Conservation (phyloP, 2,113 vertebrate species). For the Australoheros scitulus region DNA sequence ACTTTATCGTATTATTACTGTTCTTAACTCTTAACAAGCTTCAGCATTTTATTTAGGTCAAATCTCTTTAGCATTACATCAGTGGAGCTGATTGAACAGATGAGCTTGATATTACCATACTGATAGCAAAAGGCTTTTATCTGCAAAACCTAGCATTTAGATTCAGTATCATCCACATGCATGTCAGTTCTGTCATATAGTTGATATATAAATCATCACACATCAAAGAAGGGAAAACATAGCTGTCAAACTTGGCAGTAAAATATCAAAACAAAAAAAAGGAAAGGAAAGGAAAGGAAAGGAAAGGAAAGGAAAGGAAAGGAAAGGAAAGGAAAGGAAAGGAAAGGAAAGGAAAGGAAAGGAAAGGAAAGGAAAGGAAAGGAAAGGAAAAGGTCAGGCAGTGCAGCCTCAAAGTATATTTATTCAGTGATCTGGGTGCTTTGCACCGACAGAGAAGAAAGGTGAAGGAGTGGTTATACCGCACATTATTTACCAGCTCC, state of each 20-base stretch:
- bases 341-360: too few species aligned
- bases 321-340: too few species aligned
- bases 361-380: not conserved
- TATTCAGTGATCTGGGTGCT: not conserved
- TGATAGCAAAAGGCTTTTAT: conserved; percentile 13
- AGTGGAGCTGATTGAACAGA: not conserved
- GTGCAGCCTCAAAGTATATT: not conserved
- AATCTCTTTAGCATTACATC: not conserved
- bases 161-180: conserved; percentile 60
- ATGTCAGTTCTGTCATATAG: conserved; percentile 70
- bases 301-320: too few species aligned
- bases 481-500: not conserved
- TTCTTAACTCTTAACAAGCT: not conserved
- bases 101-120: not conserved
- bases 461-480: rapidly evolving
- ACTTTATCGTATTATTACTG: not conserved
- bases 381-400: not conserved
- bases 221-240: conserved; percentile 47
- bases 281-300: too few species aligned
- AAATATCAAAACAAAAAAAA: not conserved
- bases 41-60: not conserved
- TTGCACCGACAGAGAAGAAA: not conserved
- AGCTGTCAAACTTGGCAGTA: not conserved
- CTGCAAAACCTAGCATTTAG: conserved; percentile 27
- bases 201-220: conserved; percentile 61